phyloP scores from a whole-genome alignment of 2,113 vertebrate genomes.

The Alethe castanea region DNA sequence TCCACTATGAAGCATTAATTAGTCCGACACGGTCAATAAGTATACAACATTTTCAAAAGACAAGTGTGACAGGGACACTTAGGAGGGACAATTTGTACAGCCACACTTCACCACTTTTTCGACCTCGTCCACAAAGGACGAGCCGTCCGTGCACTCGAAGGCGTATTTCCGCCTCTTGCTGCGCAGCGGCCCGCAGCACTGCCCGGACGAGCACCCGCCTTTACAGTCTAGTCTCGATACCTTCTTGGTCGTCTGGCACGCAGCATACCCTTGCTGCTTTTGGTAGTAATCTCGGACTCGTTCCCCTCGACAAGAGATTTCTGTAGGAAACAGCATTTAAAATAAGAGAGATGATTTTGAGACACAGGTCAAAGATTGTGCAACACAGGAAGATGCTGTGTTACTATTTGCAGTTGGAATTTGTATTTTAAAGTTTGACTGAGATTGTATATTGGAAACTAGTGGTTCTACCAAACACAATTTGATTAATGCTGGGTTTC shows the following conservation, averaged over 20 bases:
- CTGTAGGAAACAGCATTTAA: constrained; percentile 65
- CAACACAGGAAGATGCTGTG: neutral
- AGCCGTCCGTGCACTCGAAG: constrained; percentile 96
- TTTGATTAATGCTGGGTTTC: constrained; percentile 36
- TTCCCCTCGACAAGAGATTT: constrained; percentile 98
- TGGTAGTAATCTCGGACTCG: constrained; percentile 96
- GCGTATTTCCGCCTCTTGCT: constrained; percentile 98
- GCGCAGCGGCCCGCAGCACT: constrained; percentile 91
- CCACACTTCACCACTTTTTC: constrained; percentile 97
- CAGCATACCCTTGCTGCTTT: constrained; percentile 97
- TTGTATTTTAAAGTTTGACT: neutral
- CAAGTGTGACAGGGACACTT: constrained; percentile 61
- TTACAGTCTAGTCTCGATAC: constrained; percentile 93
- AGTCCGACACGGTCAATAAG: constrained; percentile 86
- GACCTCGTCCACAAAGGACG: constrained; percentile 95
- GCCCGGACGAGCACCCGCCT: constrained; percentile 82
- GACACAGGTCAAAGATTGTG: neutral
- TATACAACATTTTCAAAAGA: constrained; percentile 64
- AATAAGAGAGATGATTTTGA: neutral
- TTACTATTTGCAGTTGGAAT: neutral
- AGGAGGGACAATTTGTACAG: constrained; percentile 89
- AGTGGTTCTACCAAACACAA: neutral
- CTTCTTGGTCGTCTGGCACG: constrained; percentile 98
- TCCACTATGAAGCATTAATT: constrained; percentile 90
- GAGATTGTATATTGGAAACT: neutral